Base-by-base conservation (phyloP, 2,888 invertebrate genomes). In the Drosophila kanekoi region DNA sequence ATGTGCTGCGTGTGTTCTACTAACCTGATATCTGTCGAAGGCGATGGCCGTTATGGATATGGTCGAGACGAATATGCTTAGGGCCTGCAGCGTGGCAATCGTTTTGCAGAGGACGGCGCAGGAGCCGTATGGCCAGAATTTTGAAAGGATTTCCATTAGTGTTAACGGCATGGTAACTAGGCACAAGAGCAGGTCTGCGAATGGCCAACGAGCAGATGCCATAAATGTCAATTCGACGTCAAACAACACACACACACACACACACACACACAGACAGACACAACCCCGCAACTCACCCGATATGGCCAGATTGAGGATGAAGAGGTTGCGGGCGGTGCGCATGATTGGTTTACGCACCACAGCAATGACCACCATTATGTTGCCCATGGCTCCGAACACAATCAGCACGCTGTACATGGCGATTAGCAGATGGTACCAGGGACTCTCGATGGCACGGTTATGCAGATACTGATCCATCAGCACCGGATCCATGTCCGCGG, bases 41-140 rank as follows among this genome's bases (percentile, higher is more conserved):
- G 97, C 96, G 79, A 98, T 98, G 9, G 98, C 98, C 4, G 98
- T 97, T 81, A 98, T 98, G 76, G 97, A 97, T 90, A 98, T 97
- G 1, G 98, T 98, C 0, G 98, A 98, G 0, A 98, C 97, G 91
- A 97, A 98, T 80, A 98, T 97, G 87, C 97, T 98, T 72, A 96
- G 96, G 0, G 97, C 98, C 91, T 98, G 97, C 49, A 97, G 94
- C 69, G 96, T 96, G 0, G 97, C 96, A 76, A 97, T 96, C 76
- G 97, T 94, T 92, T 98, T 98, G 92, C 98, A 98, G 58, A 96
- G 93, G 75, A 95, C 93, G 3, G 94, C 95, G 92, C 96, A 90
- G 32, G 89, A 89, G 11, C 98, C 97, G 43, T 98, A 93, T 0
- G 96, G 96, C 97, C 98, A 98, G 91, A 96, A 96, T 90, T 96